These are phyloP conservation scores for Cerceris ruficornis DNA, from an alignment of 2,888 invertebrate genomes.

Conservation along the genomic window DNA sequence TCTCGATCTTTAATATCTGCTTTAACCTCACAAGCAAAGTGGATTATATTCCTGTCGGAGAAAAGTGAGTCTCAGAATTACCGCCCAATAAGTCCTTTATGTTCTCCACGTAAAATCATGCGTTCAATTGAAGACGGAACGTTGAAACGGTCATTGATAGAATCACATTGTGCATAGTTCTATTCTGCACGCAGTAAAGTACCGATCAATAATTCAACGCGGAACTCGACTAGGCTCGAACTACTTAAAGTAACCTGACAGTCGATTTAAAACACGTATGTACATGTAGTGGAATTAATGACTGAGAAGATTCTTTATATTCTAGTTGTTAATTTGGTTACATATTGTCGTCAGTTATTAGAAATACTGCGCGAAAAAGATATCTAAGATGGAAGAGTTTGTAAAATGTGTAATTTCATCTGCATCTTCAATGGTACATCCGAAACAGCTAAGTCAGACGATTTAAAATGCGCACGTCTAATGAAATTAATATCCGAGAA, in stretches of 20 bases:
- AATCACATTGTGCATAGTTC: constrained; percentile 35
- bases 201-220: constrained; percentile 70
- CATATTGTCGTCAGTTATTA: too few species aligned
- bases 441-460: too few species aligned
- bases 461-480: too few species aligned
- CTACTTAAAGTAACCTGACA: constrained; percentile 37
- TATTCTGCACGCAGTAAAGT: constrained; percentile 41
- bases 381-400: too few species aligned
- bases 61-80: background rate
- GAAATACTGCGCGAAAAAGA: too few species aligned
- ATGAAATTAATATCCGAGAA: too few species aligned
- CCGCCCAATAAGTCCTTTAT: background rate
- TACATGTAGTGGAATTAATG: background rate
- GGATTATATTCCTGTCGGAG: background rate
- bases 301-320: background rate
- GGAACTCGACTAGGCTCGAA: constrained; percentile 27
- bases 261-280: constrained; percentile 12
- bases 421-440: too few species aligned
- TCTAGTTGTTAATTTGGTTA: too few species aligned
- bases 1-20: too few species aligned
- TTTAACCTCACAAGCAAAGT: too few species aligned
- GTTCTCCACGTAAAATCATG: background rate
- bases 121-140: background rate
- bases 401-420: too few species aligned
- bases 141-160: constrained; percentile 35